Percentiles rank a stretch among this genome's conserved stretches.
phyloP scores from a whole-genome alignment of 2,888 invertebrate genomes.

The Uropetala carovei region DNA sequence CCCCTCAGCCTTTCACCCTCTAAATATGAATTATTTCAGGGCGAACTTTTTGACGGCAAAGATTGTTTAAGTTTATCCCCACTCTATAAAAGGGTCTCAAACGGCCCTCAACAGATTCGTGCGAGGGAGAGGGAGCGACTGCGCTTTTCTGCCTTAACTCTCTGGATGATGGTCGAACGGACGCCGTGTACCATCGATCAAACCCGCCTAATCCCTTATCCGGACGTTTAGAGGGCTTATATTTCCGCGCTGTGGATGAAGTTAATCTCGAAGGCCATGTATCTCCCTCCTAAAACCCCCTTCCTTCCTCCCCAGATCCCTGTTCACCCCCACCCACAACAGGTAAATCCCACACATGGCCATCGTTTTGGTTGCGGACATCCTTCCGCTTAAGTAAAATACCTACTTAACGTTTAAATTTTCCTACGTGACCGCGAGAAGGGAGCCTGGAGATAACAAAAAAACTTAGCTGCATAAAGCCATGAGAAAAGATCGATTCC shows the following conservation, averaged over 20 bases:
- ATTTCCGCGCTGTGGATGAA: conserved; percentile 61
- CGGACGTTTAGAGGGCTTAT: conserved; percentile 53
- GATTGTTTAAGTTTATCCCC: conserved; percentile 63
- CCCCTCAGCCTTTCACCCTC: not conserved
- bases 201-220: conserved; percentile 50
- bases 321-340: not conserved
- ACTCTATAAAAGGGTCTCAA: conserved; percentile 43
- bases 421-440: too few relatives aligned
- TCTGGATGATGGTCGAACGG: conserved; percentile 26
- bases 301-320: not conserved
- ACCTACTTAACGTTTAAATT: not conserved
- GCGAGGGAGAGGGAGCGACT: conserved; percentile 2
- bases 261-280: conserved; percentile 50
- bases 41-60: conserved; percentile 50
- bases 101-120: conserved; percentile 39
- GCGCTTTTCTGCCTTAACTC: conserved; percentile 18
- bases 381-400: not conserved
- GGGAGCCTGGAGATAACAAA: too few relatives aligned
- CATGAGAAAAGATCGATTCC: too few relatives aligned
- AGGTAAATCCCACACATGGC: not conserved
- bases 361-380: not conserved
- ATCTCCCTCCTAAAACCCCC: conserved; percentile 17
- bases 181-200: conserved; percentile 49
- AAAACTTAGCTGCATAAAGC: too few relatives aligned
- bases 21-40: conserved; percentile 54